These are phyloP conservation scores for Lamproptera curius DNA, from an alignment of 2,888 invertebrate genomes.

Conservation along the genomic window DNA sequence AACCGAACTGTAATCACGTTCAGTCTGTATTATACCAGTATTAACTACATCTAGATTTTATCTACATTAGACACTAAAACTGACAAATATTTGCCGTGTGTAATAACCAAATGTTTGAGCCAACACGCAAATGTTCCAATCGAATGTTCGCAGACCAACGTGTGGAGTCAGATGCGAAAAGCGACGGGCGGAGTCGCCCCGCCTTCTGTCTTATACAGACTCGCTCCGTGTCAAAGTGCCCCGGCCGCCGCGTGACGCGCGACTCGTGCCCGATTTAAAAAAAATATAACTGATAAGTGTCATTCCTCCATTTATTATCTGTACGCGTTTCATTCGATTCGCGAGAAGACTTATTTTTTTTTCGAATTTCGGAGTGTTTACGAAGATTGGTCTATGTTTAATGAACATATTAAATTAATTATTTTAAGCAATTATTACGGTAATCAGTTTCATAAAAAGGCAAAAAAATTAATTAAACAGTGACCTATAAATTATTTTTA, in stretches of 20 bases:
- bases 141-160: conserved; percentile 15
- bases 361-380: too few relatives aligned
- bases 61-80: neutral
- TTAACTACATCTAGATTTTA: too few relatives aligned
- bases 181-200: conserved; percentile 70
- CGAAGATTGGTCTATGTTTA: too few relatives aligned
- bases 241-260: conserved; percentile 51
- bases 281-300: conserved; percentile 44
- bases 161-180: conserved; percentile 57
- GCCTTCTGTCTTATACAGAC: conserved; percentile 59
- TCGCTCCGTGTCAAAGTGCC: conserved; percentile 69
- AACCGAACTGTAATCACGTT: too few relatives aligned
- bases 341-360: neutral
- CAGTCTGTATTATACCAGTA: too few relatives aligned
- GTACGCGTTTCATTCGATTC: neutral
- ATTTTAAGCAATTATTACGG: too few relatives aligned
- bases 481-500: too few relatives aligned
- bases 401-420: too few relatives aligned
- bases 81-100: too few relatives aligned
- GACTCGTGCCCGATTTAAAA: conserved; percentile 39
- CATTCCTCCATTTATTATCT: neutral
- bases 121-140: conserved; percentile 4
- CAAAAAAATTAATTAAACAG: too few relatives aligned
- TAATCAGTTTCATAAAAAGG: too few relatives aligned
- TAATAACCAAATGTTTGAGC: conserved; percentile 10